Conservation (phyloP, 2,797 vertebrate genomes). For the Pantherophis vulpinus region DNA sequence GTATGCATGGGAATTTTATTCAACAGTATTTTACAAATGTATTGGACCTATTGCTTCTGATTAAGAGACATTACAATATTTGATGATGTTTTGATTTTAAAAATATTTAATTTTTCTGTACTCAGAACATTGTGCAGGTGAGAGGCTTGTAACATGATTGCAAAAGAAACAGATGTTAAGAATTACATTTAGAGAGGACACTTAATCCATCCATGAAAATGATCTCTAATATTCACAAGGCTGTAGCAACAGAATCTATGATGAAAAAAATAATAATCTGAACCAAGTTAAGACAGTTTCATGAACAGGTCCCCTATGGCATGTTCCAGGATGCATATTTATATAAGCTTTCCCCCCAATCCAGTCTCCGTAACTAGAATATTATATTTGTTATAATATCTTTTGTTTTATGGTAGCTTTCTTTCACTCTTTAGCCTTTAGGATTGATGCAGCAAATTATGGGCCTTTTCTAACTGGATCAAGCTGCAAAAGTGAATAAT, state of each 20-base stretch:
- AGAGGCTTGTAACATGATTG: too few relatives aligned
- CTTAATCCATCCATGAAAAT: not conserved
- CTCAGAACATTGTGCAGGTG: not conserved
- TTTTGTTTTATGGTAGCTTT: not conserved
- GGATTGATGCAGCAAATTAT: not conserved
- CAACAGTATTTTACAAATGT: not conserved
- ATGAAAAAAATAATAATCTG: not conserved
- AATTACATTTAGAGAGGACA: not conserved
- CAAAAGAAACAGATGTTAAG: not conserved
- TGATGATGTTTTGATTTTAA: not conserved
- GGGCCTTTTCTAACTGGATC: not conserved
- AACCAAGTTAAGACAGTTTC: not conserved
- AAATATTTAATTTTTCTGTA: not conserved
- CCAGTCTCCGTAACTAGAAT: not conserved
- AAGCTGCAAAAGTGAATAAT: not conserved
- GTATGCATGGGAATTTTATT: not conserved
- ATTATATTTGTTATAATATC: not conserved
- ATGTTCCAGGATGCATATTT: not conserved
- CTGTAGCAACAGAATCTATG: not conserved
- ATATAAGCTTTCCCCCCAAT: not conserved
- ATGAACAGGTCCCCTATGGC: not conserved
- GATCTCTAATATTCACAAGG: not conserved
- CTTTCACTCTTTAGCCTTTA: not conserved
- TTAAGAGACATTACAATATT: not conserved
- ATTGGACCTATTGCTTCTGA: not conserved